Base-by-base conservation (phyloP, 2,797 vertebrate genomes). In the Chlorospingus semifuscus region DNA sequence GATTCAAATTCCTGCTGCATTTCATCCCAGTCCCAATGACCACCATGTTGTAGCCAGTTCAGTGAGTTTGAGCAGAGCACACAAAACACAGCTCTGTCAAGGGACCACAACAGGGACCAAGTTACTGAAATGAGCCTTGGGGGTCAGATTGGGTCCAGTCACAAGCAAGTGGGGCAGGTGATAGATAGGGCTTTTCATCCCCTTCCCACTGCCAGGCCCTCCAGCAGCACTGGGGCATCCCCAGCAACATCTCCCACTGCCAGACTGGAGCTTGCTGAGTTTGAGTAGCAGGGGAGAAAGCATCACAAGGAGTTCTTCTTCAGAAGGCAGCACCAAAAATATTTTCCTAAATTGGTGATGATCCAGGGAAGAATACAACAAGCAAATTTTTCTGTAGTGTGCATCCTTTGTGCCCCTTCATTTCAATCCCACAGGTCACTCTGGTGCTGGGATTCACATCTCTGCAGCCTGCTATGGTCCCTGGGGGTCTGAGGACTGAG, bases 401-500 rank as follows among this genome's bases (percentile, higher is more conserved):
- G 37, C 17, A 34, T 23, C 60, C 32, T 46, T 46, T 12, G 52
- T 44, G 32, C 4, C 27, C 37, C 32, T n/a, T 87, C 55, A 4
- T 56, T 26, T 22, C 17, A 4, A 2, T 15, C 17, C 32, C 60
- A 75, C 52, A 57, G 36, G 26, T 57, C 21, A 32, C 42, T 20
- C 52, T 60, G 57, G 36, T 17, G 37, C 4, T 49, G 61, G 46
- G 37, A 22, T 24, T 61, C 32, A 23, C 1, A 0, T 32, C 56
- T 90, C 86, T 0, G 0, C 55, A 59, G 36, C 9, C 21, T 0
- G 0, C 34, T 26, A 1, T 0, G 0, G 30, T 50, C 68, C 70
- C n/a, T 27, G 32, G 42, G 68, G 56, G 36, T 37, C 60, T 46
- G 52, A 68, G 60, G 39, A 42, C 30, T 27, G 20, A 65, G 37